Percentiles rank a stretch among this genome's conserved stretches.
Evolutionary conservation across 2,888 invertebrate species (phyloP).

Genomic region (Zaprionus lineosus): DNA sequence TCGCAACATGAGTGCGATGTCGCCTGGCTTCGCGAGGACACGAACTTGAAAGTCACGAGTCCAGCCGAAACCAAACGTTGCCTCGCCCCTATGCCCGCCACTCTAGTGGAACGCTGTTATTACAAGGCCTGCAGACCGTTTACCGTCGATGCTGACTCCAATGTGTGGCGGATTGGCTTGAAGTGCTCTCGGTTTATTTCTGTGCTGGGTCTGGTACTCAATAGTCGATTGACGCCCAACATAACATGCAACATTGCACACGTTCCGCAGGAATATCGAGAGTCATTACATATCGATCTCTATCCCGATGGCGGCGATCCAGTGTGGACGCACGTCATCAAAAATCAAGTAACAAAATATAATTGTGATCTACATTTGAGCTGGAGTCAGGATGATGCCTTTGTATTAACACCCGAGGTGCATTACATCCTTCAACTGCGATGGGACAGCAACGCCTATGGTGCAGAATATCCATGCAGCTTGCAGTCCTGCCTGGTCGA

Average conservation of each 20-base stretch:
- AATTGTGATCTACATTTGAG: constrained; percentile 81
- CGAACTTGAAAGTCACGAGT: constrained; percentile 30
- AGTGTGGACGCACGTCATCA: constrained; percentile 72
- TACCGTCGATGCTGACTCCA: constrained; percentile 70
- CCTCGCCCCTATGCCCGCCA: constrained; percentile 38
- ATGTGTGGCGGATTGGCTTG: constrained; percentile 72
- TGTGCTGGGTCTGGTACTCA: constrained; percentile 77
- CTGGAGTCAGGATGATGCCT: constrained; percentile 71
- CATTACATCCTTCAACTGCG: constrained; percentile 78
- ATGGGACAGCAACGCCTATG: constrained; percentile 78
- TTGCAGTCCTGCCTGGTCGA: constrained; percentile 77
- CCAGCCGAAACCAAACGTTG: neutral
- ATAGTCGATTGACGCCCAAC: constrained; percentile 80
- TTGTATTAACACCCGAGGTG: constrained; percentile 79
- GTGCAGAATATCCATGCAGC: constrained; percentile 82
- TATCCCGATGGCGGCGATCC: constrained; percentile 42
- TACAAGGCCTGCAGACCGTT: constrained; percentile 82
- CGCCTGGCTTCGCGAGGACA: constrained; percentile 54
- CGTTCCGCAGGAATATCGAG: constrained; percentile 74
- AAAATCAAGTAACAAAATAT: constrained; percentile 77
- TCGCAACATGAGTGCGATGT: constrained; percentile 81
- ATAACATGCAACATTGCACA: constrained; percentile 41
- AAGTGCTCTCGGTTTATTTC: constrained; percentile 80
- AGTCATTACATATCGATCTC: constrained; percentile 77
- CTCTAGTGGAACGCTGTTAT: constrained; percentile 78